Evolutionary conservation across 2,888 invertebrate species (phyloP), one percentile per base, ranked within the genome.

Genomic region (Octodonta nipae): DNA sequence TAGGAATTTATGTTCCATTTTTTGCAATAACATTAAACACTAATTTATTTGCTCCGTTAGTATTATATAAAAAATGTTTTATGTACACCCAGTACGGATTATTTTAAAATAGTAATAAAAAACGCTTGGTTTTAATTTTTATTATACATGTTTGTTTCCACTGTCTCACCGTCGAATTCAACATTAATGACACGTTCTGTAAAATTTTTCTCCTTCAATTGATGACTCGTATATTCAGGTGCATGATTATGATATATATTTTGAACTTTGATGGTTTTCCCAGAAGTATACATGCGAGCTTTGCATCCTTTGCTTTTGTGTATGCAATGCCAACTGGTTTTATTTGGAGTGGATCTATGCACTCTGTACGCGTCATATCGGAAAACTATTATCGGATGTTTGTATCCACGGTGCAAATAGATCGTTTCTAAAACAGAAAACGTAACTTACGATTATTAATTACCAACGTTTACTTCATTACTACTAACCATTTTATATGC

Each of bases 251-350:
- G 39, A 27, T n/a, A 17, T 5, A 15, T 32, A n/a, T 33, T 34
- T 3, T 32, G 26, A 11, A 39, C 27, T 30, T 29, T 26, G 15
- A 36, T 25, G 20, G 28, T 32, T 17, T 36, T 28, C 3, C 34
- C 34, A 28, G 25, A 4, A 28, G 33, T 34, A 22, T 36, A 24
- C 35, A 38, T n/a, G 15, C 11, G 10, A 7, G 14, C 17, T 28
- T 32, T 39, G 2, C 31, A 20, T 10, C 17, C 10, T 22, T 12
- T 13, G 13, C 27, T 12, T 27, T 27, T 27, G 14, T 27, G 13
- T n/a, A 28, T 32, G 15, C 39, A 39, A 28, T 34, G 30, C 53
- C 54, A 55, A 29, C 47, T 38, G 1, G 49, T 51, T 30, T 43
- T 47, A 8, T 37, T 35, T 24, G 35, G 13, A 13, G 34, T 34